phyloP scores from a whole-genome alignment of 2,797 vertebrate genomes.

The Hemibagrus guttatus region DNA sequence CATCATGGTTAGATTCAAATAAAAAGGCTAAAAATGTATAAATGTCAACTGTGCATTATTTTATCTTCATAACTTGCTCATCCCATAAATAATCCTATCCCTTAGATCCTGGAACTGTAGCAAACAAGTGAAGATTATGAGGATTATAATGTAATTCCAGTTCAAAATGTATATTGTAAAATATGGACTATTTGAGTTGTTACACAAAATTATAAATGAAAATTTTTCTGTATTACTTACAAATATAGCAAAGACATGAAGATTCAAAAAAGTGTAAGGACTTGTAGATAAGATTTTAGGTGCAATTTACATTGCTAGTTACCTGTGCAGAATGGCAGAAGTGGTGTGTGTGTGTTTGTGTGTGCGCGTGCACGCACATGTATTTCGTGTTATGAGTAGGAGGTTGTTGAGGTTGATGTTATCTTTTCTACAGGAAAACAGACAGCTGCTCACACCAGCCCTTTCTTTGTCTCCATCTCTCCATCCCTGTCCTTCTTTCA shows the following conservation, averaged over 20 bases:
- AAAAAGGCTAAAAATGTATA: neutral
- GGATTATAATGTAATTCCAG: neutral
- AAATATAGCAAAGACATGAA: neutral
- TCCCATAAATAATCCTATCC: neutral
- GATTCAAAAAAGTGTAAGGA: neutral
- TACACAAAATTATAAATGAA: neutral
- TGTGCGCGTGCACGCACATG: slow-evolving; percentile 21
- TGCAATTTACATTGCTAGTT: neutral
- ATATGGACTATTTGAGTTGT: neutral
- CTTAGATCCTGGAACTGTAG: neutral
- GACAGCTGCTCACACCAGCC: slow-evolving; percentile 17
- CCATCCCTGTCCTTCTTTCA: neutral
- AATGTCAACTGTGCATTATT: neutral
- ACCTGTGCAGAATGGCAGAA: neutral
- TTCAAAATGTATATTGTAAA: neutral
- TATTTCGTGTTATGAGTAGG: slow-evolving; percentile 30
- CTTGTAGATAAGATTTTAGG: neutral
- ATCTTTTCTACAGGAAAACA: slow-evolving; percentile 23
- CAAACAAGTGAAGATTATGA: neutral
- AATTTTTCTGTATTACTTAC: neutral
- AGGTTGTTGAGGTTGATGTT: slow-evolving; percentile 33
- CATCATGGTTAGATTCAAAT: too few relatives aligned
- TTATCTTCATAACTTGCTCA: neutral
- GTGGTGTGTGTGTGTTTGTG: neutral
- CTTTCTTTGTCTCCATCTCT: neutral